These are phyloP conservation scores for Rallus crepitans DNA, from an alignment of 2,797 vertebrate species.

Conservation along the genomic window DNA sequence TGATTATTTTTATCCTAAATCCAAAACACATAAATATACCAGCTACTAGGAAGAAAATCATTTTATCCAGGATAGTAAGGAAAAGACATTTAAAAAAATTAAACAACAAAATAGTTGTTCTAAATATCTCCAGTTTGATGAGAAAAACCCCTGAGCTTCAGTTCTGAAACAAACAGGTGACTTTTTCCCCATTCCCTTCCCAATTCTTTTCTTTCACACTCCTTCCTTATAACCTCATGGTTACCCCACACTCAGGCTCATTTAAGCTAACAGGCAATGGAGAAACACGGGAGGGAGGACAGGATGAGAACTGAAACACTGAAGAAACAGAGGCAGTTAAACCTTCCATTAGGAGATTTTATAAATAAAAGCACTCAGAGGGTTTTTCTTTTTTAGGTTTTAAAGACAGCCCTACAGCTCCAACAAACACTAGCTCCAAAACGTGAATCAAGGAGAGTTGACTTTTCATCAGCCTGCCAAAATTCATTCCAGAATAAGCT, in stretches of 20 bases:
- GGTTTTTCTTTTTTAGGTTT: neutral
- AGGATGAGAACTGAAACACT: neutral
- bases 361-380: neutral
- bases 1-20: too few relatives aligned
- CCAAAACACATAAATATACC: too few relatives aligned
- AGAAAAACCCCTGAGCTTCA: neutral
- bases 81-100: neutral
- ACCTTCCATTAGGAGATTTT: neutral
- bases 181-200: fast-evolving
- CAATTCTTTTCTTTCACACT: neutral
- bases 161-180: neutral
- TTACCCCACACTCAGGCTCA: neutral
- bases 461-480: neutral
- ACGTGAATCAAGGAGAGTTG: neutral
- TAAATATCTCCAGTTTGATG: neutral
- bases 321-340: neutral
- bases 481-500: neutral
- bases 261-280: neutral
- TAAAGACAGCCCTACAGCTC: neutral
- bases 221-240: neutral
- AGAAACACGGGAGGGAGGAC: neutral
- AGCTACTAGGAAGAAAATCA: too few relatives aligned
- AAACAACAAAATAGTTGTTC: neutral
- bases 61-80: too few relatives aligned
- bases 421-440: neutral